phyloP scores from a whole-genome alignment of 2,888 invertebrate genomes.

The Graphium colonna region DNA sequence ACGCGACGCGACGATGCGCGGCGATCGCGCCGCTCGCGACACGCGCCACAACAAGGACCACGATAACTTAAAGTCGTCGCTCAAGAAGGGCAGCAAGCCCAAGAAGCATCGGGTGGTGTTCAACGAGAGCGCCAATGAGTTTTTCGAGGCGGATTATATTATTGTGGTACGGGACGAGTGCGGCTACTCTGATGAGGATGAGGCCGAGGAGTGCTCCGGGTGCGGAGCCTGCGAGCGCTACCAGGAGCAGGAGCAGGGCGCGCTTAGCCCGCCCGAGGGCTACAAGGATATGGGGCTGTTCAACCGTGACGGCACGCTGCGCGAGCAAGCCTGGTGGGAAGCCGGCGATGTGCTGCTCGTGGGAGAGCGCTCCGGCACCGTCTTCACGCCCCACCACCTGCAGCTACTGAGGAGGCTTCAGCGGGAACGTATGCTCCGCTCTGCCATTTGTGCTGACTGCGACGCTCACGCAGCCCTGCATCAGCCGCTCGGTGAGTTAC shows the following conservation, averaged over 20 bases:
- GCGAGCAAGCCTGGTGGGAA: slow-evolving; percentile 80
- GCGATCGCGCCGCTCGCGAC: slow-evolving; percentile 72
- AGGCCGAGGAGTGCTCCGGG: slow-evolving; percentile 85
- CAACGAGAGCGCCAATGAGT: slow-evolving; percentile 93
- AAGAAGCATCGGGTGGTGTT: slow-evolving; percentile 91
- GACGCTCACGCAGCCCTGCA: slow-evolving; percentile 70
- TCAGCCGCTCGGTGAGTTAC: slow-evolving; percentile 72
- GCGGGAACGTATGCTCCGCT: slow-evolving; percentile 80
- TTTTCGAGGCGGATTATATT: slow-evolving; percentile 95
- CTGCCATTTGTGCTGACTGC: slow-evolving; percentile 74
- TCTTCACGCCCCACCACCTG: slow-evolving; percentile 84
- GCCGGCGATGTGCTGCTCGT: slow-evolving; percentile 80
- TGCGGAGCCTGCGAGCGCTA: slow-evolving; percentile 76
- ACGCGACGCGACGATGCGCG: slow-evolving; percentile 78
- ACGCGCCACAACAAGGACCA: slow-evolving; percentile 81
- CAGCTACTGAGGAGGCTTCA: slow-evolving; percentile 83
- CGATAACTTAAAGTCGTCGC: slow-evolving; percentile 84
- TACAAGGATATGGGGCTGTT: slow-evolving; percentile 91
- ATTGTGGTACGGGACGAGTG: slow-evolving; percentile 94
- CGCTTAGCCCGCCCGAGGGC: slow-evolving; percentile 94
- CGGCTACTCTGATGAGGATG: slow-evolving; percentile 89
- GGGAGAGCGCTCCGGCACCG: slow-evolving; percentile 78
- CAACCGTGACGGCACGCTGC: slow-evolving; percentile 76
- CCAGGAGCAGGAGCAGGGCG: slow-evolving; percentile 89
- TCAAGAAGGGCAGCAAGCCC: slow-evolving; percentile 86